Percentiles rank a stretch among this genome's conserved stretches.
These are phyloP conservation scores for Tyrannus savana DNA, from an alignment of 2,113 vertebrate genomes.

Conservation along the genomic window DNA sequence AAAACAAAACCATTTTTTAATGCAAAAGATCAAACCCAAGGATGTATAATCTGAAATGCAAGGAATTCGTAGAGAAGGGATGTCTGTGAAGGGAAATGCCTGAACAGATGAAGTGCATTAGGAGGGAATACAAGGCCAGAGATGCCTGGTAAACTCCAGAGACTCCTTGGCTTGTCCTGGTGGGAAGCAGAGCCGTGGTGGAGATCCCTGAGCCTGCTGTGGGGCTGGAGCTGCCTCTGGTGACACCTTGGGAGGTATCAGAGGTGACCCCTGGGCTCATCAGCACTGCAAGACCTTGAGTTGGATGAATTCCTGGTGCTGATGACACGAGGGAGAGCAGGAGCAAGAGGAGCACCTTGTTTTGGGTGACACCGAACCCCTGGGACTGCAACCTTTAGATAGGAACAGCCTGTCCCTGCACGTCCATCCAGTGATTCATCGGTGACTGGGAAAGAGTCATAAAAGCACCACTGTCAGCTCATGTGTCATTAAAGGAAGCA, in stretches of 20 bases:
- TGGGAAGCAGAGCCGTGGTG: not conserved
- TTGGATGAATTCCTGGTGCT: rapidly evolving
- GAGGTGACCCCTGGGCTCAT: not conserved
- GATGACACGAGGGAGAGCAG: not conserved
- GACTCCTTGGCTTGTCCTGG: not conserved
- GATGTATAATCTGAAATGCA: not conserved
- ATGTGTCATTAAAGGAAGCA: conserved; percentile 24
- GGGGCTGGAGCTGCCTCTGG: not conserved
- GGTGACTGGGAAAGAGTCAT: not conserved
- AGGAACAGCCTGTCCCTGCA: not conserved
- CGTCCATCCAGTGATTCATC: conserved; percentile 32
- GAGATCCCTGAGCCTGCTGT: not conserved
- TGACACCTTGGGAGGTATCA: not conserved
- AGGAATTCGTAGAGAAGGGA: not conserved
- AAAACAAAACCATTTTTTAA: not conserved
- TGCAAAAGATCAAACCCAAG: not conserved
- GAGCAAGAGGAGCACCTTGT: not conserved
- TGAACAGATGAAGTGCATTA: not conserved
- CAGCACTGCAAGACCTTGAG: not conserved
- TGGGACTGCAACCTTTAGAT: not conserved
- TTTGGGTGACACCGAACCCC: not conserved
- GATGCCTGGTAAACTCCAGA: not conserved
- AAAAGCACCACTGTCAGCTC: conserved; percentile 14
- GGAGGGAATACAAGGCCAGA: not conserved
- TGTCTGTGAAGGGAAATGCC: not conserved